A percentile compares a stretch with the other conserved stretches of the same genome.
phyloP scores from a whole-genome alignment of 2,888 invertebrate species.

The Podabrus alpinus region DNA sequence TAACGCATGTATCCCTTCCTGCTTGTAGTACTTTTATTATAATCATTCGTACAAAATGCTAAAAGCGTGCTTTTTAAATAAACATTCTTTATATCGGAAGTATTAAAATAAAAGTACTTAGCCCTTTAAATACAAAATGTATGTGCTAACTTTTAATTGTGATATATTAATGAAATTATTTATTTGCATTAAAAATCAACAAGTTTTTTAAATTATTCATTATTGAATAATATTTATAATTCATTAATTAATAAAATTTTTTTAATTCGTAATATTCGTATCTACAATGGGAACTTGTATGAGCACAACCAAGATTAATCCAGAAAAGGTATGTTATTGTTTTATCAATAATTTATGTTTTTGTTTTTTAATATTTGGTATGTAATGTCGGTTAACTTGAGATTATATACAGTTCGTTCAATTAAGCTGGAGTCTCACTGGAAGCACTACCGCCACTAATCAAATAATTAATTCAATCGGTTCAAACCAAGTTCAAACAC shows the following conservation, averaged over 20 bases:
- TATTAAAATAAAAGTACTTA: neutral
- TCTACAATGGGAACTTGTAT: neutral
- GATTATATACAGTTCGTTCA: too few species aligned
- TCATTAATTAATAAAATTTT: neutral
- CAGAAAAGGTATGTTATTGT: neutral
- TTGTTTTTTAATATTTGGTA: too few species aligned
- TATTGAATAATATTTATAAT: neutral
- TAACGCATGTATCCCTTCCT: neutral
- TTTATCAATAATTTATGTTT: neutral
- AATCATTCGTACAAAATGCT: neutral
- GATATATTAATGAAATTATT: neutral
- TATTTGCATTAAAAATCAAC: neutral
- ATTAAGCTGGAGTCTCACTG: too few species aligned
- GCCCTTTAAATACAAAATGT: neutral
- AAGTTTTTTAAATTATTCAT: too few species aligned
- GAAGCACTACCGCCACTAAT: too few species aligned
- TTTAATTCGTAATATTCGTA: neutral
- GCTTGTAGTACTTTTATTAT: neutral
- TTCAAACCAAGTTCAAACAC: too few species aligned
- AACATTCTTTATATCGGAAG: neutral
- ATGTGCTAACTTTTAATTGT: neutral
- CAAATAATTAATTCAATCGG: too few species aligned
- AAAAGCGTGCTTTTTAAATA: neutral
- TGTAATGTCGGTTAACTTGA: too few species aligned
- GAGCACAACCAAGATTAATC: neutral